Evolutionary conservation across 2,113 vertebrate species (phyloP), one percentile per base, ranked within the genome.

Genomic region (Passer montanus): DNA sequence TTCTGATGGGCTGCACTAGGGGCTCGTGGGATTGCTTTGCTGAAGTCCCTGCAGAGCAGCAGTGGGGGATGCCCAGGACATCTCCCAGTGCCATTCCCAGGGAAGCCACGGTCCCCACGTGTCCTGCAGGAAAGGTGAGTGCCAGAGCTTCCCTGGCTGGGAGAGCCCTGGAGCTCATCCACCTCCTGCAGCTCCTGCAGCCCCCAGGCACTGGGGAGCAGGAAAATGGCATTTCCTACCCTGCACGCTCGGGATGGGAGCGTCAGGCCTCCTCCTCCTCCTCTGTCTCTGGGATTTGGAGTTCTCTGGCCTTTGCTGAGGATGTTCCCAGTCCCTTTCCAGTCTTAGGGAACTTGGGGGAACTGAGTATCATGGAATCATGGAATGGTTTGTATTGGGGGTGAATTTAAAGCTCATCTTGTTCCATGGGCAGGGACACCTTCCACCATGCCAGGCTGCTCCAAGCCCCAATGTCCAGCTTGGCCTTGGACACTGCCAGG

Each of bases 341-440:
- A 7, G 2, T 18, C 13, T 37, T 9, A 18, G 7, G 33, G 55
- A 72, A 44, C 31, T 24, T 21, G 28, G 12, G 11, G 12, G 11
- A 62, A 58, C 4, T 62, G 56, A 49, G 35, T 47, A 27, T 41
- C 1, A 5, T 4, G 16, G 43, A 58, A 64, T 80, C 24, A 30
- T 21, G 50, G 44, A 28, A 66, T 17, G 26, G 68, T 37, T 44
- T 58, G 18, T 1, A 41, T 11, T 35, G 62, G 26, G 26, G 62
- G 19, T 55, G 30, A 33, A 7, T 9, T 43, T 28, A 33, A 31
- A 49, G 47, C 26, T 28, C 55, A 4, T 33, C 55, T 16, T 0
- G 0, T 35, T 3, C 39, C 53, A 46, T 0, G 0, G 37, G 15
- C 15, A 82, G 46, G 30, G 41, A 68, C 55, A 15, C 2, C 24